phyloP scores from a whole-genome alignment of 2,797 vertebrate genomes.

The Poeciliopsis presidionis region DNA sequence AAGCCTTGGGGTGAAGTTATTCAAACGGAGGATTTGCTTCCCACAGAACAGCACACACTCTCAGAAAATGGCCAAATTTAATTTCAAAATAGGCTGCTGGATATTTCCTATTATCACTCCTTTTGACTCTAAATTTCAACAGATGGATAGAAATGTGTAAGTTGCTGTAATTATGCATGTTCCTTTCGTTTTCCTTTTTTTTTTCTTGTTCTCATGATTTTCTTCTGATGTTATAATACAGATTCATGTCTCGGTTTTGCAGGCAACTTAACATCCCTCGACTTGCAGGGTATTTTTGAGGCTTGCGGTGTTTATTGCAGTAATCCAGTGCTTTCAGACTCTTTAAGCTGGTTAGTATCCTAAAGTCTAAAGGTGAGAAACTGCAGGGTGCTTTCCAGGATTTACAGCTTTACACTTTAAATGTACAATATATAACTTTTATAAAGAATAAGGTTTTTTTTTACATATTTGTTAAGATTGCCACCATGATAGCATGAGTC shows the following conservation, averaged over 20 bases:
- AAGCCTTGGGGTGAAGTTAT: conserved; percentile 61
- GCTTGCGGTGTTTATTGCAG: not conserved
- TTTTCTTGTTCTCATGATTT: conserved; percentile 1
- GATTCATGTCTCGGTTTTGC: not conserved
- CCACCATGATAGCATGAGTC: no score
- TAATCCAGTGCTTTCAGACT: not conserved
- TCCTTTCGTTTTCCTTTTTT: conserved; percentile 22
- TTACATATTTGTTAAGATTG: no score
- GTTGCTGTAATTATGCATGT: conserved; percentile 64
- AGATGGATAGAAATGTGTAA: conserved; percentile 63
- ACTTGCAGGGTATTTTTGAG: not conserved
- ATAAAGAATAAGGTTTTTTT: no score
- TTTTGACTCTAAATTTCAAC: conserved; percentile 68
- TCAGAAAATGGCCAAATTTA: conserved; percentile 63
- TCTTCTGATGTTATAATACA: not conserved
- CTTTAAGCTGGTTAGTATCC: not conserved
- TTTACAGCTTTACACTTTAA: not conserved
- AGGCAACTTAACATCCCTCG: not conserved
- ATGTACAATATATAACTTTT: no score
- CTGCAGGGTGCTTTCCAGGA: not conserved
- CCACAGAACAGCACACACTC: conserved; percentile 42
- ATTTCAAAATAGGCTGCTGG: conserved; percentile 74
- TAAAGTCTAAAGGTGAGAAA: not conserved
- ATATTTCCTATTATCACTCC: conserved; percentile 74
- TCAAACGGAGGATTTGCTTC: conserved; percentile 62